Base-by-base conservation (phyloP, 1,140 invertebrate species). In the Diabrotica virgifera region DNA sequence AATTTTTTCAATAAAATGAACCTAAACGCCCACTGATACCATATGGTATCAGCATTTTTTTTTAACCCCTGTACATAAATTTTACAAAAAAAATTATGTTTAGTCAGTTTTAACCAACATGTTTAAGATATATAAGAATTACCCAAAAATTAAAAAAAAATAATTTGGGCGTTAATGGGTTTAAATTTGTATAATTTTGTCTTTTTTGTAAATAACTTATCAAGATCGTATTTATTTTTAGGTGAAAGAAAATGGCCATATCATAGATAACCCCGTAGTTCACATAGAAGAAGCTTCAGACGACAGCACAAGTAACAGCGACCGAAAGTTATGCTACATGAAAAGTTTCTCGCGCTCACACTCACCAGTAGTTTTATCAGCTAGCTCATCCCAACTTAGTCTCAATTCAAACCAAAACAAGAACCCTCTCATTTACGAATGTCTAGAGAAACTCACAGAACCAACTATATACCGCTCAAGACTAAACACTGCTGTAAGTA, bases 321-420 rank as follows among this genome's bases (percentile, higher is more conserved):
- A 78, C 64, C 68, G 79, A 52, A 80, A 80, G 65, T 63, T 81
- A 53, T 75, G 77, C 52, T 78, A 79, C 65, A 81, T 82, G 80
- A 80, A 79, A 58, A 82, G 80, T 63, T 82, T 82, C 70, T 81
- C 80, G 0, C 67, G 77, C 12, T 79, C 79, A 5, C 73, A 80
- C 9, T 82, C 81, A 2, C 81, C 81, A 2, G 74, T 77, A 6
- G 67, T 76, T 6, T 51, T 79, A 10, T 81, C 80, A 0, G 78
- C 75, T 6, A 79, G 77, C 66, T 81, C 80, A 4, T 80, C 80
- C 5, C 78, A 78, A 63, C 62, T 74, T 46, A 79, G 75, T 58
- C 68, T 79, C 53, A 74, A 68, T 54, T 66, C 67, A 59, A 70
- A 59, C 38, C 67, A 63, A 36, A 59, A 57, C 13, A 36, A 52